Conservation (phyloP, 2,888 invertebrate genomes). For the Barypeithes pellucidus region DNA sequence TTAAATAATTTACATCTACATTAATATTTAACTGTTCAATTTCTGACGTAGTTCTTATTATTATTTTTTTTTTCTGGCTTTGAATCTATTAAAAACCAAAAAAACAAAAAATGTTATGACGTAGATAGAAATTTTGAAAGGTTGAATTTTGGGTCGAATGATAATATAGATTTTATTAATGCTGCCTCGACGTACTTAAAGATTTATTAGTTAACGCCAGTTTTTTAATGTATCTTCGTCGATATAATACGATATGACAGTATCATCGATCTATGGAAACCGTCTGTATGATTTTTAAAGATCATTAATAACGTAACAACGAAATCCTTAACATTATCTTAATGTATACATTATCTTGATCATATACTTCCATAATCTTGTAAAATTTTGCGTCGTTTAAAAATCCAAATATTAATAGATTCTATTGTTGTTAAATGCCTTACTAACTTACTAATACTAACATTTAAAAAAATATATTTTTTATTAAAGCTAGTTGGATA, state of each 20-base stretch:
- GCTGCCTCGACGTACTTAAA: no score
- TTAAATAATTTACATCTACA: not conserved
- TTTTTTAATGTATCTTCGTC: not conserved
- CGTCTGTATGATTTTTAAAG: not conserved
- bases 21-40: not conserved
- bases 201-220: not conserved
- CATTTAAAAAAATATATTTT: no score
- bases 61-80: not conserved
- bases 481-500: no score
- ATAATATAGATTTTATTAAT: not conserved
- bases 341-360: not conserved
- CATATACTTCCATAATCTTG: no score
- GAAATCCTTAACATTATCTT: not conserved
- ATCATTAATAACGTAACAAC: constrained; percentile 1
- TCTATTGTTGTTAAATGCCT: no score
- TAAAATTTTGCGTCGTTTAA: no score
- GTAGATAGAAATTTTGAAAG: not conserved
- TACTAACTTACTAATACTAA: no score
- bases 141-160: not conserved
- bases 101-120: not conserved
- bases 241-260: not conserved
- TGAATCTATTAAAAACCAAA: not conserved
- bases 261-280: constrained; percentile 4
- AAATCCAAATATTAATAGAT: no score
- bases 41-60: not conserved